Base-by-base conservation (phyloP, 2,888 invertebrate species). In the Protophormia terraenovae region DNA sequence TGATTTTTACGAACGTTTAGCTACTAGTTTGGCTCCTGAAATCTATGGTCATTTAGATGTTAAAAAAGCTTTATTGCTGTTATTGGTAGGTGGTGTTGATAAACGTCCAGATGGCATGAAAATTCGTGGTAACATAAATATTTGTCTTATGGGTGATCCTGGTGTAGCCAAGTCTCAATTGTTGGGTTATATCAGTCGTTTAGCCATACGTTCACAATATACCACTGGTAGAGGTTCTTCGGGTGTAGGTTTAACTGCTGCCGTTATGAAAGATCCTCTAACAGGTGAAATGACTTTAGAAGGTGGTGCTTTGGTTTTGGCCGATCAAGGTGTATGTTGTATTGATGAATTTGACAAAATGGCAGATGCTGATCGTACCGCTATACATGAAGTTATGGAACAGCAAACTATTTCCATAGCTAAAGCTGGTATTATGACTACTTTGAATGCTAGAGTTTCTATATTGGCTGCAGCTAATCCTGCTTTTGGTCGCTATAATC, bases 281-380 rank as follows among this genome's bases (percentile, higher is more conserved):
- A 99, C 99, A 0, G 98, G 98, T 1, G 98, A 99, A 94, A 98
- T 99, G 98, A 97, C 96, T 91, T 93, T 99, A 76, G 98, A 99
- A 91, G 98, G 99, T 47, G 99, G 99, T 7, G 98, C 99, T 12
- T 93, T 99, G 38, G 99, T 99, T 45, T 93, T 99, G 87, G 98
- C 99, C 1, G 99, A 99, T 93, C 97, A 97, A 91, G 99, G 99
- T 72, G 97, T 98, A 79, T 99, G 99, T 93, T 99, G 99, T 93
- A 99, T 99, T 92, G 99, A 99, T 92, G 99, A 99, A 94, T 99
- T 99, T 93, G 99, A 99, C 93, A 99, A 99, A 94, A 99, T 99
- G 99, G 97, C 98, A 66, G 99, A 99, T 87, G 93, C 93, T 53
- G 99, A 99, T 93, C 95, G 98, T 90, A 98, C 98, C 0, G 97